phyloP scores from a whole-genome alignment of 2,888 invertebrate species.

The Harpagoxenus sublaevis region DNA sequence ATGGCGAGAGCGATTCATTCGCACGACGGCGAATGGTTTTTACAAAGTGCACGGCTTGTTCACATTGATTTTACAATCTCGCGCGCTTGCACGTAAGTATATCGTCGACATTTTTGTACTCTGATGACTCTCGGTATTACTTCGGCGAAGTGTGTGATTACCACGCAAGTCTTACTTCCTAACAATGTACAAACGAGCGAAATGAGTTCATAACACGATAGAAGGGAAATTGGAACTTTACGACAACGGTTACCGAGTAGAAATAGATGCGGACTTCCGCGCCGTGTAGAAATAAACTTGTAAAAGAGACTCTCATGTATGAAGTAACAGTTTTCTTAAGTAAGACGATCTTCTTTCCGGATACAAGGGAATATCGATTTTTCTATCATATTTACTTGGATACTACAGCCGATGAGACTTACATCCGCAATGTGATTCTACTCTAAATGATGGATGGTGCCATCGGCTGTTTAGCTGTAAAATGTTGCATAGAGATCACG shows the following conservation, averaged over 20 bases:
- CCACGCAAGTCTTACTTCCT: slow-evolving; percentile 51
- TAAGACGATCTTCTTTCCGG: neutral
- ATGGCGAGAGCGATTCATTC: neutral
- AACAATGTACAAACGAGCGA: slow-evolving; percentile 60
- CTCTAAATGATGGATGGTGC: slow-evolving; percentile 57
- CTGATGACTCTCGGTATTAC: slow-evolving; percentile 18
- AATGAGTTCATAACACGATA: slow-evolving; percentile 60
- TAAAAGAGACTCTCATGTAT: neutral
- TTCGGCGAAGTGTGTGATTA: neutral
- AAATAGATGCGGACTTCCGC: neutral
- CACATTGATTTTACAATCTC: slow-evolving; percentile 42
- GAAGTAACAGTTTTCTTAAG: neutral
- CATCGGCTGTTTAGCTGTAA: slow-evolving; percentile 13
- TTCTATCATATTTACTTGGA: slow-evolving; percentile 24
- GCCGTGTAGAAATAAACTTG: neutral
- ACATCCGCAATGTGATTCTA: slow-evolving; percentile 39
- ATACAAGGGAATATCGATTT: slow-evolving; percentile 15
- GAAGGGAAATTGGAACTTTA: slow-evolving; percentile 45
- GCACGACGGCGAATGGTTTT: slow-evolving; percentile 5
- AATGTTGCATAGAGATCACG: neutral
- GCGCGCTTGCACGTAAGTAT: neutral
- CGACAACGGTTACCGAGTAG: neutral
- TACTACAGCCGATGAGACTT: neutral
- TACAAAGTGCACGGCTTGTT: neutral
- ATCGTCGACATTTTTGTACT: slow-evolving; percentile 23